Evolutionary conservation across 2,888 invertebrate genomes (phyloP).

Genomic region (Ectropis crepuscularia): DNA sequence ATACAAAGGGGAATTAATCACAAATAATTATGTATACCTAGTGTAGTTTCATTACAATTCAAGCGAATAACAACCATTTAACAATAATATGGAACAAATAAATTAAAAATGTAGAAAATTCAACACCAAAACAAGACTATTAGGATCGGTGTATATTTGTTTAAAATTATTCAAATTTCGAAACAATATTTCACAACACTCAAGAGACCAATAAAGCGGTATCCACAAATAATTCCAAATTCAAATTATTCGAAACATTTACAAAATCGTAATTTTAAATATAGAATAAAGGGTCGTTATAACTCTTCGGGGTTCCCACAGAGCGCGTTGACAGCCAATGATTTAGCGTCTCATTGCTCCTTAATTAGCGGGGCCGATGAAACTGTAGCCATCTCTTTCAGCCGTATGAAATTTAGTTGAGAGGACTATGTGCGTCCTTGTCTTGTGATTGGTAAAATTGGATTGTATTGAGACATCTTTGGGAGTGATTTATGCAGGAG

Average conservation of each 20-base stretch:
- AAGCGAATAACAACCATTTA: no score
- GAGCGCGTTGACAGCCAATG: conserved; percentile 82
- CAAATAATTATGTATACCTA: no score
- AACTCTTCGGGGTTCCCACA: conserved; percentile 83
- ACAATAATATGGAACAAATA: no score
- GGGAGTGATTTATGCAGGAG: conserved; percentile 72
- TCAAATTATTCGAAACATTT: conserved; percentile 77
- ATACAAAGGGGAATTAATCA: no score
- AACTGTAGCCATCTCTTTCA: conserved; percentile 61
- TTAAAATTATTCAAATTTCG: conserved; percentile 43
- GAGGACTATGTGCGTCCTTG: conserved; percentile 48
- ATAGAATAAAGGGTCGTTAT: conserved; percentile 82
- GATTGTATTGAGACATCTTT: conserved; percentile 76
- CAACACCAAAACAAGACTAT: background rate
- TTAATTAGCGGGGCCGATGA: conserved; percentile 75
- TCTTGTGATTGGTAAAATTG: conserved; percentile 62
- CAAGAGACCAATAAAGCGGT: conserved; percentile 68
- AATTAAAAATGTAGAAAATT: no score
- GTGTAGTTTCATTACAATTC: no score
- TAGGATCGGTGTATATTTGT: conserved; percentile 19
- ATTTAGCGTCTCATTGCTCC: conserved; percentile 78
- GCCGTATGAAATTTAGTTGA: conserved; percentile 54
- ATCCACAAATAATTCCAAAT: conserved; percentile 49
- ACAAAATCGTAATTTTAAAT: conserved; percentile 83
- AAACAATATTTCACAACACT: conserved; percentile 46